Evolutionary conservation across 2,888 invertebrate genomes (phyloP).

Genomic region (Platerodrilus igneus): DNA sequence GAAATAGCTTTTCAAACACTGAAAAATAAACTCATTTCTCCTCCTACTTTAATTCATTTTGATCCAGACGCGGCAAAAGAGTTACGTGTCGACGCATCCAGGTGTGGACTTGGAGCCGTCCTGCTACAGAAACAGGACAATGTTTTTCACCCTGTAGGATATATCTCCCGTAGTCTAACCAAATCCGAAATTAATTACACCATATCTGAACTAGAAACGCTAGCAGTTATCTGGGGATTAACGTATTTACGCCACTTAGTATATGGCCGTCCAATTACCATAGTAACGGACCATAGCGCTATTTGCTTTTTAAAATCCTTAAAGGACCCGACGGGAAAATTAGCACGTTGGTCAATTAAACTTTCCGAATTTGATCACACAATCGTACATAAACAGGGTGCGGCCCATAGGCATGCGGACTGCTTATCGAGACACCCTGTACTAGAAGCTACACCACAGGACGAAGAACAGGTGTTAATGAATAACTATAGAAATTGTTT

Average conservation of each 20-base stretch:
- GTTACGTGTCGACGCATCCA: slow-evolving; percentile 22
- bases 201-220: neutral
- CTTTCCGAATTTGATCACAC: slow-evolving; percentile 10
- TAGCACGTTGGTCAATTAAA: slow-evolving; percentile 8
- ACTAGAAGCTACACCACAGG: neutral
- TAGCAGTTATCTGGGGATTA: slow-evolving; percentile 1
- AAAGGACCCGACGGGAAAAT: neutral
- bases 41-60: slow-evolving; percentile 22
- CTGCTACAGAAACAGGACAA: slow-evolving; percentile 21
- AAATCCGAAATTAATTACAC: slow-evolving; percentile 17
- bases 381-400: too few species aligned
- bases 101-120: slow-evolving; percentile 21
- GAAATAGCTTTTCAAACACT: slow-evolving; percentile 7
- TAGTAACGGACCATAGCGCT: slow-evolving; percentile 14
- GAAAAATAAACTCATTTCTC: slow-evolving; percentile 17
- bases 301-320: slow-evolving; percentile 11
- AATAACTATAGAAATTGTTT: too few species aligned
- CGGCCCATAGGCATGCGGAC: slow-evolving; percentile 9
- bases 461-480: too few species aligned
- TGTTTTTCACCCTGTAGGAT: too few species aligned
- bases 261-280: slow-evolving; percentile 1
- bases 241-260: slow-evolving; percentile 11
- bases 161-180: slow-evolving; percentile 3
- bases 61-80: slow-evolving; percentile 20
- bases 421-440: slow-evolving; percentile 8